Evolutionary conservation across 1,140 invertebrate genomes (phyloP).

Genomic region (Plectus sambesii): DNA sequence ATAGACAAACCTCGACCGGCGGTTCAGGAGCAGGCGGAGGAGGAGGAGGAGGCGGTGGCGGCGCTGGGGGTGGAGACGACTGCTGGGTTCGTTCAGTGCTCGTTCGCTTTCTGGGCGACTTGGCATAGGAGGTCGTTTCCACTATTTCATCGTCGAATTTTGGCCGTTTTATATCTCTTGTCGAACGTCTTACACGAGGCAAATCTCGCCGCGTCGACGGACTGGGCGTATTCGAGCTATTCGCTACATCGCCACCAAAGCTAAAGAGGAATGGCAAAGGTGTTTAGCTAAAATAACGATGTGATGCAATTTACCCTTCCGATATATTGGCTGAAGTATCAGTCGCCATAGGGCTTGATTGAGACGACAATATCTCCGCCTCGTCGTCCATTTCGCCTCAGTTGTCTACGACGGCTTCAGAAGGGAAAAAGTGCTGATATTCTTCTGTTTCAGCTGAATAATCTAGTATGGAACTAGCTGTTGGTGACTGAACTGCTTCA

Average conservation of each 20-base stretch:
- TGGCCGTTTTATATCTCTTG: conserved; percentile 79
- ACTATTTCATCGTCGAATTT: conserved; percentile 95
- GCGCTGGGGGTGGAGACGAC: too few relatives aligned
- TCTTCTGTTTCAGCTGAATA: too few relatives aligned
- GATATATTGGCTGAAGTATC: background rate
- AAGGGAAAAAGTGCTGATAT: too few relatives aligned
- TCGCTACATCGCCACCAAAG: conserved; percentile 10
- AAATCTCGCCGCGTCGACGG: conserved; percentile 10
- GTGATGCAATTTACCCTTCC: background rate
- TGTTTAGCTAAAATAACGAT: conserved; percentile 15
- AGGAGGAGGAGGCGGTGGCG: conserved; percentile 53
- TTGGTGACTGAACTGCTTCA: too few relatives aligned
- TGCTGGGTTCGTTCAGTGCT: conserved; percentile 61
- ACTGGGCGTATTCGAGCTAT: conserved; percentile 15
- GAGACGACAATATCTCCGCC: too few relatives aligned
- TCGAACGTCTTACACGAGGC: conserved; percentile 56
- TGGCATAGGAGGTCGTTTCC: conserved; percentile 48
- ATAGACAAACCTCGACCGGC: conserved; percentile 1
- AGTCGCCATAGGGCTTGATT: background rate
- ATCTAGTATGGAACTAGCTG: too few relatives aligned
- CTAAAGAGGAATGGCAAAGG: conserved; percentile 12
- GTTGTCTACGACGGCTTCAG: too few relatives aligned
- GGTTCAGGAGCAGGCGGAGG: conserved; percentile 31
- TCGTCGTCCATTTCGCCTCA: too few relatives aligned
- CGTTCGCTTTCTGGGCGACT: conserved; percentile 16